Percentiles rank a stretch among this genome's conserved stretches.
Conservation (phyloP, 2,113 vertebrate species). For the Sapayoa aenigma region DNA sequence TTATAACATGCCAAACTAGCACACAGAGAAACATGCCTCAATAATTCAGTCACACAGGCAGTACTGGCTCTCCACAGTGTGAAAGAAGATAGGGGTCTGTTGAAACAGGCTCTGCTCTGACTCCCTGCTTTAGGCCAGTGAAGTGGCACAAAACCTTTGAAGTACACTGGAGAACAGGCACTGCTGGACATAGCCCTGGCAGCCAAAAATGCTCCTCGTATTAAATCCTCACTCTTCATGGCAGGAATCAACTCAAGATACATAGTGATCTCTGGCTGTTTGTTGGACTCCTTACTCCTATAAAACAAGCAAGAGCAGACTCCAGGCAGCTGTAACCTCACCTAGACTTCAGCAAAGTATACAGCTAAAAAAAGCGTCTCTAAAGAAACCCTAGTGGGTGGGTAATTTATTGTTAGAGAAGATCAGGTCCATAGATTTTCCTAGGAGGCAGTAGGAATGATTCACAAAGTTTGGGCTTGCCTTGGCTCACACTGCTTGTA, state of each 20-base stretch:
- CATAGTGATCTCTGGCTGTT: neutral
- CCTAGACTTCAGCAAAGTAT: neutral
- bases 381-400: neutral
- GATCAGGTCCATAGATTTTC: neutral
- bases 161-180: neutral
- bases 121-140: neutral
- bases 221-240: neutral
- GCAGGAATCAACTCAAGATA: neutral
- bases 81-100: neutral
- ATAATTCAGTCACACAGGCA: neutral
- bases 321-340: neutral
- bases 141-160: neutral
- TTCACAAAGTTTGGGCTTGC: neutral
- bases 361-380: neutral
- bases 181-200: neutral
- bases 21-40: neutral
- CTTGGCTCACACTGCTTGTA: neutral
- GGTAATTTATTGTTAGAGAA: neutral
- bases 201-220: neutral
- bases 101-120: neutral
- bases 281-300: neutral
- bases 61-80: neutral
- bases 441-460: neutral
- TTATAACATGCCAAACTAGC: slow-evolving; percentile 1
- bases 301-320: neutral